Evolutionary conservation across 2,797 vertebrate species (phyloP).

Genomic region (Myotis pilosus): DNA sequence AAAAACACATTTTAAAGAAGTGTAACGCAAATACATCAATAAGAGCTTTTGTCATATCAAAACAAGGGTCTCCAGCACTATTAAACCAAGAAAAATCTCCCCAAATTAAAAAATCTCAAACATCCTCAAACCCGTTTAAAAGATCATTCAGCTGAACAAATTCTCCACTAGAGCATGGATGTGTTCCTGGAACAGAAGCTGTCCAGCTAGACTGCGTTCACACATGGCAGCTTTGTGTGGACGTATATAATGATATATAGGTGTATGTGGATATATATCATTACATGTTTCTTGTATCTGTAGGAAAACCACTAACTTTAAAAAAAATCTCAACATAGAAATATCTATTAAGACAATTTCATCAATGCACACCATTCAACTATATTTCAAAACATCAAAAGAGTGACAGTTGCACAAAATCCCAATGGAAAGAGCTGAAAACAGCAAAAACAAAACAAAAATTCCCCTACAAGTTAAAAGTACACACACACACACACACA

Average conservation of each 20-base stretch:
- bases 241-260: constrained; percentile 47
- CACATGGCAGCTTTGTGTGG: constrained; percentile 58
- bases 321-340: constrained; percentile 60
- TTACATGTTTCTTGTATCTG: constrained; percentile 54
- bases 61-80: constrained; percentile 11
- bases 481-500: not conserved
- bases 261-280: not conserved
- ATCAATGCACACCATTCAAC: constrained; percentile 50
- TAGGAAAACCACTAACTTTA: constrained; percentile 60
- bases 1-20: constrained; percentile 18
- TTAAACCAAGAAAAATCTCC: constrained; percentile 5
- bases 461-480: not conserved
- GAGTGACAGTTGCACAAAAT: constrained; percentile 39
- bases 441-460: constrained; percentile 62
- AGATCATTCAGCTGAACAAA: constrained; percentile 52
- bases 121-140: constrained; percentile 21
- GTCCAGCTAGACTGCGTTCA: constrained; percentile 44
- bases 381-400: constrained; percentile 52
- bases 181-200: constrained; percentile 53
- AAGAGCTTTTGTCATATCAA: not conserved
- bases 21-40: not conserved
- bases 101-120: constrained; percentile 48
- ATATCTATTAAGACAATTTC: constrained; percentile 46
- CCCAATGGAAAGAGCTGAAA: constrained; percentile 62
- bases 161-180: constrained; percentile 30